Percentiles rank a stretch among this genome's conserved stretches.
Conservation (phyloP, 2,113 vertebrate species). For the Lophotis ruficrista region DNA sequence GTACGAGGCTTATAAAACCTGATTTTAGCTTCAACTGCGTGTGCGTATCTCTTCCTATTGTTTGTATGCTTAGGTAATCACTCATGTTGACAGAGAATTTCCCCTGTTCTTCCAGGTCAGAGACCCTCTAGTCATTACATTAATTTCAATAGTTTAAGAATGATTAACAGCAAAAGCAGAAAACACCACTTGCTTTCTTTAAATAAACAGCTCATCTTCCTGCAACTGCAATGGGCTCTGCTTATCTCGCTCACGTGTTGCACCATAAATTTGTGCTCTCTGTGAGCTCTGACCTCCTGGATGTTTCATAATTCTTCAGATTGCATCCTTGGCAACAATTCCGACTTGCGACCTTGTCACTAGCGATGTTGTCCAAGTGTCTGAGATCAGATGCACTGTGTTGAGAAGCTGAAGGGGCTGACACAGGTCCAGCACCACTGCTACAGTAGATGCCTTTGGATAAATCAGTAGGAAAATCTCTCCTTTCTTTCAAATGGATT, state of each 20-base stretch:
- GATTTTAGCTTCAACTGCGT: neutral
- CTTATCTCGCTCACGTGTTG: neutral
- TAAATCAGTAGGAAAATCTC: neutral
- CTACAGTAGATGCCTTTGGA: neutral
- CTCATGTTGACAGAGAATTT: slow-evolving; percentile 39
- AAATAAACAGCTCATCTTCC: slow-evolving; percentile 12
- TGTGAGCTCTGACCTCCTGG: neutral
- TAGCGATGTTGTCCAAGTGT: neutral
- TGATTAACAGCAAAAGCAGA: neutral
- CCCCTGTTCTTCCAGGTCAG: slow-evolving; percentile 39
- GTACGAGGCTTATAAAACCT: slow-evolving; percentile 19
- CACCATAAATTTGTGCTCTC: neutral
- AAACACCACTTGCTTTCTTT: slow-evolving; percentile 1
- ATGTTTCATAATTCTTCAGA: neutral
- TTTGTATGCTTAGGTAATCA: slow-evolving; percentile 18
- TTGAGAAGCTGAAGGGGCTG: neutral
- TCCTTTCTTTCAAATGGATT: neutral
- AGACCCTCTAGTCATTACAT: slow-evolving; percentile 19
- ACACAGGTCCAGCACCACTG: neutral
- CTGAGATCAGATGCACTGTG: neutral
- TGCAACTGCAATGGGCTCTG: neutral
- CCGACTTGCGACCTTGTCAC: neutral
- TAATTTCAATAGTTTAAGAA: slow-evolving; percentile 32
- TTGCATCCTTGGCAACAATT: slow-evolving; percentile 36
- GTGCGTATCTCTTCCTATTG: neutral